These are phyloP conservation scores for Nibea coibor DNA, from an alignment of 2,113 vertebrate species.

Conservation along the genomic window DNA sequence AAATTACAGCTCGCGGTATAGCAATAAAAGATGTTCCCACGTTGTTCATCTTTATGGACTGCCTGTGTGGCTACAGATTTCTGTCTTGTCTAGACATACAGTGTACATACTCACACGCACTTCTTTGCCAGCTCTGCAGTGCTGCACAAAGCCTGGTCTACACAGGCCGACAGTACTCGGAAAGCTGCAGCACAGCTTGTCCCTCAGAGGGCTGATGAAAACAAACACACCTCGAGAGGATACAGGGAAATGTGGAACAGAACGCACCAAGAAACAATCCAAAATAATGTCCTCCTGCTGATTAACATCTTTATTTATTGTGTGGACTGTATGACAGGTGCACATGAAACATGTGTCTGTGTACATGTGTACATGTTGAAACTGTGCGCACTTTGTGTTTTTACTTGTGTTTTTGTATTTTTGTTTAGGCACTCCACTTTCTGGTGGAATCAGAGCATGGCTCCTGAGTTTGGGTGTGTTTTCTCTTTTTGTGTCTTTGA, in stretches of 20 bases:
- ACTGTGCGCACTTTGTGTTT: background rate
- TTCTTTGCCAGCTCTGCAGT: slow-evolving; percentile 42
- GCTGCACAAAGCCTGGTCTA: slow-evolving; percentile 18
- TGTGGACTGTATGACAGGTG: background rate
- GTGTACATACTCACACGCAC: slow-evolving; percentile 9
- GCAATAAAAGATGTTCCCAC: background rate
- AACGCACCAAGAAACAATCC: slow-evolving; percentile 16
- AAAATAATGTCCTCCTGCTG: slow-evolving; percentile 23
- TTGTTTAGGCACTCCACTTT: background rate
- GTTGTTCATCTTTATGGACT: background rate
- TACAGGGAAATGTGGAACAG: slow-evolving; percentile 31
- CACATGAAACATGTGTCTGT: background rate
- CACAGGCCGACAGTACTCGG: slow-evolving; percentile 16
- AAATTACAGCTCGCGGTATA: background rate
- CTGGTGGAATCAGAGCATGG: background rate
- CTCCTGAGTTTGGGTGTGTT: background rate
- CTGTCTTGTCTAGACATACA: slow-evolving; percentile 7
- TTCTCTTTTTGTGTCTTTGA: background rate
- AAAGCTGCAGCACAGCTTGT: slow-evolving; percentile 38
- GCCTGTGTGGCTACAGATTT: background rate
- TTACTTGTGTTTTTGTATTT: background rate
- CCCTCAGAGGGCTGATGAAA: slow-evolving; percentile 40
- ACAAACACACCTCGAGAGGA: slow-evolving; percentile 52
- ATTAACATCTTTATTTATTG: slow-evolving; percentile 2
- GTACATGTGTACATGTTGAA: background rate